These are phyloP conservation scores for Dryadula phaetusa DNA, from an alignment of 2,888 invertebrate species.

Conservation along the genomic window DNA sequence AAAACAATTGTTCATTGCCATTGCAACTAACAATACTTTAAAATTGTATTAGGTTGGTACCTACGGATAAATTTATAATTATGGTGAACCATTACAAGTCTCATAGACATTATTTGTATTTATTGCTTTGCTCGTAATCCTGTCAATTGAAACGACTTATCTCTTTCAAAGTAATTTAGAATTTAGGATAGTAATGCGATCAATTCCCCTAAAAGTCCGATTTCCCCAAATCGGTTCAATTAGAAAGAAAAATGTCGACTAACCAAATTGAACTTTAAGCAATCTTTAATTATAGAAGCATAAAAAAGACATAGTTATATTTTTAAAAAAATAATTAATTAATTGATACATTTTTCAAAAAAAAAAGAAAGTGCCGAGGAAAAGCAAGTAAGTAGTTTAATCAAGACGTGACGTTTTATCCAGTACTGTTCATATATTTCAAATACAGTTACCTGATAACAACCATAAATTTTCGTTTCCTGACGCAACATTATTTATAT, in stretches of 20 bases:
- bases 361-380: background rate
- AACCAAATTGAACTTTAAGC: conserved; percentile 14
- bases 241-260: conserved; percentile 28
- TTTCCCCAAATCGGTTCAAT: conserved; percentile 33
- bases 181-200: conserved; percentile 27
- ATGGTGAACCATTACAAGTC: background rate
- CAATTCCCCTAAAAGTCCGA: conserved; percentile 28
- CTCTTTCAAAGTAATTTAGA: conserved; percentile 28
- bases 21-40: background rate
- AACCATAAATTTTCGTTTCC: background rate
- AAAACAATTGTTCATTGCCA: background rate
- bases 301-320: background rate
- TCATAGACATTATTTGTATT: conserved; percentile 29
- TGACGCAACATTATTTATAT: background rate
- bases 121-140: conserved; percentile 20
- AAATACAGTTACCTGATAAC: background rate
- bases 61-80: background rate
- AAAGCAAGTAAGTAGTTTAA: background rate
- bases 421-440: background rate
- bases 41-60: background rate
- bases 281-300: conserved; percentile 4
- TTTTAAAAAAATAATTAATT: background rate
- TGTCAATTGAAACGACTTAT: conserved; percentile 29
- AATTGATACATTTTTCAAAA: background rate
- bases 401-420: background rate